Conservation (phyloP, 2,797 vertebrate genomes). For the Leptoclinus maculatus region DNA sequence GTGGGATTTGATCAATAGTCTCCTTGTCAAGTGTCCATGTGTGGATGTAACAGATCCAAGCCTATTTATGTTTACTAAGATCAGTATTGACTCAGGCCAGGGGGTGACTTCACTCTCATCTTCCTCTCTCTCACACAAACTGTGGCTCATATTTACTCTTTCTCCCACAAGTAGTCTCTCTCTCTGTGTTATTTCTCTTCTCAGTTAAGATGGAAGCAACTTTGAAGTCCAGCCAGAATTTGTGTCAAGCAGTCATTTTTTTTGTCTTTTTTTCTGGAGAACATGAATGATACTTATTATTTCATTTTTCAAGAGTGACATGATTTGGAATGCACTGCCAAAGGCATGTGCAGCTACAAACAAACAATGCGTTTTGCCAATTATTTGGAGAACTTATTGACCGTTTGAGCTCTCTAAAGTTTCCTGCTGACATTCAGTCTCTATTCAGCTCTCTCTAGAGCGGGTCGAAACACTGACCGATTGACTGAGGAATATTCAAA, state of each 20-base stretch:
- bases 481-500: background rate
- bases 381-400: background rate
- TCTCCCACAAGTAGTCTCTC: background rate
- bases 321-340: background rate
- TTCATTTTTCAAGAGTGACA: background rate
- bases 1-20: constrained; percentile 70
- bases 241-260: constrained; percentile 2
- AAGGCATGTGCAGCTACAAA: background rate
- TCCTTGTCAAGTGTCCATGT: constrained; percentile 51
- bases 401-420: background rate
- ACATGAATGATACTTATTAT: background rate
- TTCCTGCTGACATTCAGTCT: background rate
- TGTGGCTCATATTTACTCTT: constrained; percentile 20
- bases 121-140: constrained; percentile 18
- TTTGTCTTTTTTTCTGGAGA: background rate
- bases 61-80: constrained; percentile 71
- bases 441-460: background rate
- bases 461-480: background rate
- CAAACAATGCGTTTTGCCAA: background rate
- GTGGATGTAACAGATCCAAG: constrained; percentile 71
- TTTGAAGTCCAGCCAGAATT: constrained; percentile 17
- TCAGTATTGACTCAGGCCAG: constrained; percentile 70
- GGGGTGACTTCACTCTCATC: constrained; percentile 44
- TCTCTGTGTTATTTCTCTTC: background rate
- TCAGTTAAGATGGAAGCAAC: constrained; percentile 3